Evolutionary conservation across 1,140 invertebrate genomes (phyloP), one percentile per base, ranked within the genome.

Genomic region (Camponotus pennsylvanicus): DNA sequence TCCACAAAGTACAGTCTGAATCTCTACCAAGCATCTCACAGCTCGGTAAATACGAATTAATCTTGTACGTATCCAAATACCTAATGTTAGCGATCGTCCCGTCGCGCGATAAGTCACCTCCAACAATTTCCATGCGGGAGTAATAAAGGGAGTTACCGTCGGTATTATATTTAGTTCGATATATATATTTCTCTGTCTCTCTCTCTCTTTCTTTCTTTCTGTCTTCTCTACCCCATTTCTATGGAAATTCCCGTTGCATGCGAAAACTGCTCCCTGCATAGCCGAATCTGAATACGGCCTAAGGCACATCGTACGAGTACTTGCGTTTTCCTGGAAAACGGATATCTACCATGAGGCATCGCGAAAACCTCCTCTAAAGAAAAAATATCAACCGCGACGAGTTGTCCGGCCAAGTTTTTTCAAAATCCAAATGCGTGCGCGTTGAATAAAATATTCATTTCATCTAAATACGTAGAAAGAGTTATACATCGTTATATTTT

Each of bases 191-290:
- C 6, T 8, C 1, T 32, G 2, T 32, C 3, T 64, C 21, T 15
- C 15, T 59, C 27, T 34, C 27, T 27, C 15, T 5, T 2, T 27
- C 21, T 42, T 52, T 13, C 15, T 15, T 6, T 64, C 32, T 45
- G 66, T 32, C 49, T 87, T 34, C 34, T 57, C 55, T 40, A 52
- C 75, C 79, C 88, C 70, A 89, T 88, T 89, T 89, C 87, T 77
- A 89, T 89, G 87, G 87, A 82, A 89, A 89, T 89, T 76, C 64
- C 11, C 64, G 18, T 32, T 9, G 37, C 1, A 59, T 52, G 21
- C 21, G 57, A 42, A 61, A 77, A 77, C 57, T 40, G 49, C 18
- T 42, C 18, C 32, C 32, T 32, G 63, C 45, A 45, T 64, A 34
- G 75, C 0, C n/a, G 27, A 73, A 6, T 27, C 3, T 52, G 18